phyloP scores from a whole-genome alignment of 2,113 vertebrate genomes.

The Chauna torquata region DNA sequence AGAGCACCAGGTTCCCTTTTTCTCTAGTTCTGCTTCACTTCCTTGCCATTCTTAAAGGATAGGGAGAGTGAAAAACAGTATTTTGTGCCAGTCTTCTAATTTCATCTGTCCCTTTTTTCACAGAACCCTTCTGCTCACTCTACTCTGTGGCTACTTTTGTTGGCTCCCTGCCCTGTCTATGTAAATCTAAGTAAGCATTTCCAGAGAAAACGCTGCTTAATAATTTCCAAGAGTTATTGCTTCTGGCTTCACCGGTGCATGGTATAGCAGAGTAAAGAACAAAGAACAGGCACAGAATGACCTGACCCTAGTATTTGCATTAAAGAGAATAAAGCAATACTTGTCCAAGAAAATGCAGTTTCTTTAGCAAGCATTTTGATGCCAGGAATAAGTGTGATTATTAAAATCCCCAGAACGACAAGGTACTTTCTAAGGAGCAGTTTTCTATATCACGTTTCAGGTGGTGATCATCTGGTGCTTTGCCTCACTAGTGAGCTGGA shows the following conservation, averaged over 20 bases:
- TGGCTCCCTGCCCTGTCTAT: conserved; percentile 1
- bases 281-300: neutral
- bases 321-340: neutral
- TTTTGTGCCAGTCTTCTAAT: neutral
- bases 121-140: neutral
- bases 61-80: neutral
- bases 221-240: conserved; percentile 24
- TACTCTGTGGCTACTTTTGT: neutral
- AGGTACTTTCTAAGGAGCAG: neutral
- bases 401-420: neutral
- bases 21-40: neutral
- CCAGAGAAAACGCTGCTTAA: conserved; percentile 42
- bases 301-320: neutral
- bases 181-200: conserved; percentile 18
- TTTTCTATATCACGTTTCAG: neutral
- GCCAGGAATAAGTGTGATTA: neutral
- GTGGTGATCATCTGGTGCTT: neutral
- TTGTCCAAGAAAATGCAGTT: conserved; percentile 13
- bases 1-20: neutral
- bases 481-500: neutral
- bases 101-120: neutral
- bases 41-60: neutral
- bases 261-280: neutral
- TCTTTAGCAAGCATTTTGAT: neutral
- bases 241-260: conserved; percentile 18